These are phyloP conservation scores for Nicator chloris DNA, from an alignment of 2,113 vertebrate genomes.

Conservation along the genomic window DNA sequence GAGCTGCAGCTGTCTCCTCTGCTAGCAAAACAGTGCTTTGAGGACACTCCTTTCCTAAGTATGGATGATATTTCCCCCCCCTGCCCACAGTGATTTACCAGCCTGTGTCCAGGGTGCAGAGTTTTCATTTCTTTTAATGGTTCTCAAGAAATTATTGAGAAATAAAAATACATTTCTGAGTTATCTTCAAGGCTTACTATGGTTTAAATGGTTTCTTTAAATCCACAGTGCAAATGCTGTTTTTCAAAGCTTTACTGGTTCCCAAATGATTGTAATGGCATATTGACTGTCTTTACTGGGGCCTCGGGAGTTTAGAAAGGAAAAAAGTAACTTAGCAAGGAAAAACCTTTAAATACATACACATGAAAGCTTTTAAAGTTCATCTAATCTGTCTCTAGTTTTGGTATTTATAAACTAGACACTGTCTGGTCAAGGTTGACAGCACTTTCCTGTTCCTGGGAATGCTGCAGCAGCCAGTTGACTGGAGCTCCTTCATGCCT, in stretches of 20 bases:
- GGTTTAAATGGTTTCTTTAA: constrained; percentile 63
- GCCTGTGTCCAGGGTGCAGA: not conserved
- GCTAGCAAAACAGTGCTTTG: rapidly evolving
- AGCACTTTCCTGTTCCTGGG: not conserved
- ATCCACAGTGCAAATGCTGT: constrained; percentile 38
- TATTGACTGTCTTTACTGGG: constrained; percentile 55
- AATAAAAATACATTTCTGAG: constrained; percentile 54
- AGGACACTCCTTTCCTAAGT: not conserved
- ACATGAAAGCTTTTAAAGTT: not conserved
- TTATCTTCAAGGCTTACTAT: constrained; percentile 30
- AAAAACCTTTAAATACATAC: constrained; percentile 5
- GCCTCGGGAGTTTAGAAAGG: constrained; percentile 27
- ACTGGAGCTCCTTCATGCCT: too few relatives aligned
- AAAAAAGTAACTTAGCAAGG: constrained; percentile 36
- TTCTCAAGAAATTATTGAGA: constrained; percentile 53
- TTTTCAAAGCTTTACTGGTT: constrained; percentile 68
- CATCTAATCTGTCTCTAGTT: not conserved
- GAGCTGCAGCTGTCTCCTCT: not conserved
- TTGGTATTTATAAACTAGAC: constrained; percentile 13
- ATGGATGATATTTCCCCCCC: rapidly evolving
- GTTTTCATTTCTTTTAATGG: constrained; percentile 42
- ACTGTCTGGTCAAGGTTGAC: not conserved
- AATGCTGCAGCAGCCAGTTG: not conserved
- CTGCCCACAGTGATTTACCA: not conserved
- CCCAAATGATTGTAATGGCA: constrained; percentile 43